Evolutionary conservation across 2,113 vertebrate genomes (phyloP), one percentile per base, ranked within the genome.

Genomic region (Tragelaphus imberbis): DNA sequence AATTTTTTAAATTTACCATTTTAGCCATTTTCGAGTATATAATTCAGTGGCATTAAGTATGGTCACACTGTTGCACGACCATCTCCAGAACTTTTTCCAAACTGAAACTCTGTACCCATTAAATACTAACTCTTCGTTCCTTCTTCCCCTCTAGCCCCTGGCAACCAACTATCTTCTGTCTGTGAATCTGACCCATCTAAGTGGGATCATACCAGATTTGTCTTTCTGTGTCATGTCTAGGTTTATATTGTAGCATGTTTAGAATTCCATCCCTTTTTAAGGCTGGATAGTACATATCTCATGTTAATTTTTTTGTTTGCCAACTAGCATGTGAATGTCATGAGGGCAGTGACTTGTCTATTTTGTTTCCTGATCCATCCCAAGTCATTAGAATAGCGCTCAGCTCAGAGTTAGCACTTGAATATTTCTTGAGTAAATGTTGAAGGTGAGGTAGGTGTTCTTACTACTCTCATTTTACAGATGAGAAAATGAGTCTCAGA

Each of bases 401-500:
- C 10, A 36, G 88, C 61, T 16, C 28, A 51, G 19, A 44, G 56
- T 7, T 44, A 49, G 11, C 58, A 17, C 28, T 79, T 85, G 93
- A 61, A 40, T 94, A 87, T 84, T 71, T 80, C 11, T 44, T 75
- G 84, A 81, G 40, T 85, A 56, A 95, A 68, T 44, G 8, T 44
- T 91, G 61, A 90, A 65, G 51, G 25, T 56, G 55, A 80, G 25
- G 30, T 51, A 61, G 71, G 36, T 63, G 16, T 81, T 94, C 30
- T 53, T 81, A 95, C 65, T 65, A 53, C 84, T 84, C 36, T 85
- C 30, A 80, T 63, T 95, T 88, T 91, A 36, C 36, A 49, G 19
- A 44, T 59, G 79, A 95, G 84, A 77, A 95, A 97, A 77, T 55
- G 55, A 96, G 68, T 49, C 55, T 93, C 68, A 91, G 36, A 87